Conservation (phyloP, 1,140 invertebrate species). For the Dinoponera quadriceps region DNA sequence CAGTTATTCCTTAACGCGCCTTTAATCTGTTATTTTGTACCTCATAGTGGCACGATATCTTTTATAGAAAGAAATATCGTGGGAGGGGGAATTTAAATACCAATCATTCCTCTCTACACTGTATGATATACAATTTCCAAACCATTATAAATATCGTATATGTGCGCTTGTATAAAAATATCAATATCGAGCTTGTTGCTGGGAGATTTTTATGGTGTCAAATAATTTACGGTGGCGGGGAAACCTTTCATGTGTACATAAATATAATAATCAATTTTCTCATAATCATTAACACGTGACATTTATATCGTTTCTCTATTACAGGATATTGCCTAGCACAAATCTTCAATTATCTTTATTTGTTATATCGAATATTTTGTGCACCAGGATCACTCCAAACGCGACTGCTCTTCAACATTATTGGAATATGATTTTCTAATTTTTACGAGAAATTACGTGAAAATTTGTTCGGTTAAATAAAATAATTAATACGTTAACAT, state of each 20-base stretch:
- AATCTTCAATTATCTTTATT: neutral
- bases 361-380: neutral
- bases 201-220: neutral
- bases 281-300: no score
- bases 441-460: neutral
- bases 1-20: neutral
- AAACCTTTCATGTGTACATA: neutral
- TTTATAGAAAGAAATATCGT: neutral
- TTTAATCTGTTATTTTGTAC: neutral
- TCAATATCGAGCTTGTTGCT: neutral
- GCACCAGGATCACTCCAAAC: neutral
- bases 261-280: no score
- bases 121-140: conserved; percentile 2
- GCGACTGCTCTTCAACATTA: neutral
- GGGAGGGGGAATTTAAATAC: neutral
- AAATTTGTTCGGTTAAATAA: neutral
- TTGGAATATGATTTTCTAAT: neutral
- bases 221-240: conserved; percentile 26
- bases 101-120: neutral
- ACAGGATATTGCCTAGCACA: neutral
- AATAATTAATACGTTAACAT: neutral
- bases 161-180: conserved; percentile 44
- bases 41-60: neutral
- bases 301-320: neutral
- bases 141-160: conserved; percentile 25